Conservation (phyloP, 2,888 invertebrate genomes). For the Coelinius sp. region DNA sequence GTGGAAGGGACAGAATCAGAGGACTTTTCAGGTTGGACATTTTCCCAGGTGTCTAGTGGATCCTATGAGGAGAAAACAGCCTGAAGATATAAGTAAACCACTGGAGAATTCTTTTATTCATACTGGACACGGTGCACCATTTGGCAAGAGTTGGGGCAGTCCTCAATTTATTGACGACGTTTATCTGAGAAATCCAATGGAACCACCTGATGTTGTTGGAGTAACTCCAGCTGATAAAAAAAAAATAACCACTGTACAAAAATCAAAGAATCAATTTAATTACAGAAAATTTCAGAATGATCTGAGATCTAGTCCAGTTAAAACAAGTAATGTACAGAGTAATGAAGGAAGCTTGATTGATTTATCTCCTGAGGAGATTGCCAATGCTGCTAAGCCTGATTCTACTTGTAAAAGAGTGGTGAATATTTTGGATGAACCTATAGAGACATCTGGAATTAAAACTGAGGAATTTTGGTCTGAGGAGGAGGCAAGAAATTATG, state of each 20-base stretch:
- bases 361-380: slow-evolving; percentile 76
- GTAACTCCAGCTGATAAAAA: slow-evolving; percentile 69
- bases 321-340: slow-evolving; percentile 66
- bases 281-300: slow-evolving; percentile 89
- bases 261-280: slow-evolving; percentile 80
- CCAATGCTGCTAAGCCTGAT: slow-evolving; percentile 51
- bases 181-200: slow-evolving; percentile 83
- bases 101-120: slow-evolving; percentile 87
- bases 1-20: slow-evolving; percentile 97
- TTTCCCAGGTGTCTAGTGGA: slow-evolving; percentile 88
- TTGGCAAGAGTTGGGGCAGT: slow-evolving; percentile 88
- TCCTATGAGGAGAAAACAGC: slow-evolving; percentile 78
- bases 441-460: slow-evolving; percentile 51
- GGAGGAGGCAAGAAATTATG: slow-evolving; percentile 61
- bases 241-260: slow-evolving; percentile 65
- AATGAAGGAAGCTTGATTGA: slow-evolving; percentile 84
- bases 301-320: slow-evolving; percentile 62
- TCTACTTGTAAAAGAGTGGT: slow-evolving; percentile 60
- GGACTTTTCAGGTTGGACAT: slow-evolving; percentile 88
- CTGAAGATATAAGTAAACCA: slow-evolving; percentile 84
- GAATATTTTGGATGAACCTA: slow-evolving; percentile 68
- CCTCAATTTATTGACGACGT: slow-evolving; percentile 85
- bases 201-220: slow-evolving; percentile 77
- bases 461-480: slow-evolving; percentile 57
- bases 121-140: slow-evolving; percentile 82